Base-by-base conservation (phyloP, 1,140 invertebrate genomes). In the Drosophila novamexicana region DNA sequence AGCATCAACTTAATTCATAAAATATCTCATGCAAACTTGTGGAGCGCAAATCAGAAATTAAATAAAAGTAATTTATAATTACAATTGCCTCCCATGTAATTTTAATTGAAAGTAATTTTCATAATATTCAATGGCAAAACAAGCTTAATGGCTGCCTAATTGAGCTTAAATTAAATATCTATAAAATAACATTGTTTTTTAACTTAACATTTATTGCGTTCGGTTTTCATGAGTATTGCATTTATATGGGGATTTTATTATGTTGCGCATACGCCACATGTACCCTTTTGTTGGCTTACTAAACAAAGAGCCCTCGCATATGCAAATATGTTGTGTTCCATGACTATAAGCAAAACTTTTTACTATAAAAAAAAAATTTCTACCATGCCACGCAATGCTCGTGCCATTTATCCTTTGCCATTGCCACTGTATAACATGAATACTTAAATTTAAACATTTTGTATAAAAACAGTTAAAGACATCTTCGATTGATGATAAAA, bases 21-120 rank as follows among this genome's bases (percentile, higher is more conserved):
- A 36, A 49, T 37, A 39, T 52, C 52, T 42, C 42, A 52, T 59
- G 65, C 10, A 61, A 44, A 42, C 37, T 36, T 22, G 18, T 42
- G 6, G 10, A 53, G 5, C 22, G 8, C 36, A 16, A 44, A 39
- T 7, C 56, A n/a, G n/a, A n/a, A 52, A 36, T 14, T 37, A 22
- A 44, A 7, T 52, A 22, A 58, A 39, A 45, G 14, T 32, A 56
- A 71, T 64, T 37, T 32, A 32, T 50, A 32, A 42, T 49, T 56
- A 45, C 45, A 39, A 54, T 54, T 44, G 39, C 6, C 16, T 42
- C 16, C 14, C 42, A 54, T 45, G 50, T 16, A 37, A 12, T 47
- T 67, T 44, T 52, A 72, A 63, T 70, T 44, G 34, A 70, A 64
- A 14, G 18, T 53, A 59, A 45, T 59, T 67, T 40, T 39, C n/a